A percentile compares a stretch with the other conserved stretches of the same genome.
These are phyloP conservation scores for Tetramorium parvispinum DNA, from an alignment of 1,140 invertebrate species.

Conservation along the genomic window DNA sequence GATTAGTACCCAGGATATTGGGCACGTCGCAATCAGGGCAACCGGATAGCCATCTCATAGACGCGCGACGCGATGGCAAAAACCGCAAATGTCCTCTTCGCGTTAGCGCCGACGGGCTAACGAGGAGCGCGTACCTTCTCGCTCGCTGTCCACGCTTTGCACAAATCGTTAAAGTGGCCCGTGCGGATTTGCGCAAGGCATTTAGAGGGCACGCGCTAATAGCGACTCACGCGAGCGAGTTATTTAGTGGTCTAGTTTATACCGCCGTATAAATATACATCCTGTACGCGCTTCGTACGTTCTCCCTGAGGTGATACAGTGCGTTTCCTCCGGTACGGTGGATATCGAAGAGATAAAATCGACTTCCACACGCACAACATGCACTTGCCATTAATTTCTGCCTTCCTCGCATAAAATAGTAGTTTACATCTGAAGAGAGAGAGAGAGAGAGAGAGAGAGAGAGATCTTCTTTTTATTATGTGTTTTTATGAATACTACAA, in stretches of 20 bases:
- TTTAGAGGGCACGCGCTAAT: conserved; percentile 74
- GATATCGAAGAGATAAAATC: neutral
- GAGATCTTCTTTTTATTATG: neutral
- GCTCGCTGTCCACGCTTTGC: conserved; percentile 56
- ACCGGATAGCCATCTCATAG: too few species aligned
- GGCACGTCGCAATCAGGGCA: neutral
- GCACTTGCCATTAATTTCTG: neutral
- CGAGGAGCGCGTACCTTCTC: conserved; percentile 74
- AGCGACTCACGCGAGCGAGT: conserved; percentile 19
- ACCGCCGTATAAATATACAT: neutral
- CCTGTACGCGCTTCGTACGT: neutral
- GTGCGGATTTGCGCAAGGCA: conserved; percentile 64
- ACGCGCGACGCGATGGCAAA: neutral
- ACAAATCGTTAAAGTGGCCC: conserved; percentile 69
- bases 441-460: neutral
- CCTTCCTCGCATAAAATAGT: neutral
- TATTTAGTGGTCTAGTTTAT: conserved; percentile 44
- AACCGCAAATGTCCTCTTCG: neutral
- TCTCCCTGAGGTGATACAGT: neutral
- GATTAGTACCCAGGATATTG: conserved; percentile 1
- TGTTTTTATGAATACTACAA: neutral
- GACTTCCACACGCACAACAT: neutral
- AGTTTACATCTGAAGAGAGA: neutral
- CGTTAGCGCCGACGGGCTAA: conserved; percentile 76
- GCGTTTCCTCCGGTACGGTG: neutral